phyloP scores from a whole-genome alignment of 2,888 invertebrate species.

The Sthenelais limicola region DNA sequence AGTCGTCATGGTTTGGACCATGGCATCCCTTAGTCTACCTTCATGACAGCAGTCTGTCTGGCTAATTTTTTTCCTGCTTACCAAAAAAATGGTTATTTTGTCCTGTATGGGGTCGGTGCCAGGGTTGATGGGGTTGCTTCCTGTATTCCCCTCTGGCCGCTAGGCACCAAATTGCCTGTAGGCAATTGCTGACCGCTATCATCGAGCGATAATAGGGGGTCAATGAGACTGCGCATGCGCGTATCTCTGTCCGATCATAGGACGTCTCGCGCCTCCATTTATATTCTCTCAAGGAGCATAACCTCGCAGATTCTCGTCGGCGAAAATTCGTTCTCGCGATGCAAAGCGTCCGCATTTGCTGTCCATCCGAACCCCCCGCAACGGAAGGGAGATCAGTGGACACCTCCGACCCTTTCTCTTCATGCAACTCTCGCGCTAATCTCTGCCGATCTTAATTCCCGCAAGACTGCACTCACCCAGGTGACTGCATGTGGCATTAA shows the following conservation, averaged over 20 bases:
- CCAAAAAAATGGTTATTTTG: background rate
- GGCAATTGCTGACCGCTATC: conserved; percentile 20
- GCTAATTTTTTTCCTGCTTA: background rate
- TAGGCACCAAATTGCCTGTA: conserved; percentile 23
- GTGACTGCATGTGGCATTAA: too few relatives aligned
- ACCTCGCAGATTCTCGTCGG: background rate
- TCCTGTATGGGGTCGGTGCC: background rate
- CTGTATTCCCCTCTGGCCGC: conserved; percentile 8
- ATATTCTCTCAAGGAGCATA: conserved; percentile 5
- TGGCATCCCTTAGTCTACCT: conserved; percentile 8
- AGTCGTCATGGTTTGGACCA: background rate
- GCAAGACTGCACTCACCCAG: too few relatives aligned
- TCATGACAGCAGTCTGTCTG: background rate
- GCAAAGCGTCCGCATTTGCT: too few relatives aligned
- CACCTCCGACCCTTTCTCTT: conserved; percentile 5
- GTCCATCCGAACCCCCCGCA: too few relatives aligned
- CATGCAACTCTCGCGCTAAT: conserved; percentile 11
- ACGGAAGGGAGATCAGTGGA: too few relatives aligned
- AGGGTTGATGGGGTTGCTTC: background rate
- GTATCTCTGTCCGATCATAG: background rate
- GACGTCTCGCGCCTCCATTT: conserved; percentile 23
- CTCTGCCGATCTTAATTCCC: too few relatives aligned
- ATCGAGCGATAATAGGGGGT: conserved; percentile 34
- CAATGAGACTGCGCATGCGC: conserved; percentile 38
- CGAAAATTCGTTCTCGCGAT: too few relatives aligned